Conservation (phyloP, 2,888 invertebrate species). For the Anthophora plumipes region DNA sequence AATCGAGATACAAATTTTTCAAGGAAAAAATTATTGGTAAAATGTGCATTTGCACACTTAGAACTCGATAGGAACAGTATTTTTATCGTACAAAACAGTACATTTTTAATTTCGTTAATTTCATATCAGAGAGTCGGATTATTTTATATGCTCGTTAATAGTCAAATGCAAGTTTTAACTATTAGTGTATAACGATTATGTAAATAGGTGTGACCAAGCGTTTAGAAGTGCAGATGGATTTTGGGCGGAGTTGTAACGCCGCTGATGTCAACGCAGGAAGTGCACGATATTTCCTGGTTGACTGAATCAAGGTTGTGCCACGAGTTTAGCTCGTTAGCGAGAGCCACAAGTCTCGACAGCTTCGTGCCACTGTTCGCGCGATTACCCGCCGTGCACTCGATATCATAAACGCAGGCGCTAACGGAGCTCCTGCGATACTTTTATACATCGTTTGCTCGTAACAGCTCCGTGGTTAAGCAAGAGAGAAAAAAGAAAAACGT, state of each 20-base stretch:
- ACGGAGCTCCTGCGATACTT: slow-evolving; percentile 13
- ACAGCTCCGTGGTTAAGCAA: too few relatives aligned
- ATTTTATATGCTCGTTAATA: too few relatives aligned
- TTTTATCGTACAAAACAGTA: too few relatives aligned
- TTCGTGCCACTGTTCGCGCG: slow-evolving; percentile 66
- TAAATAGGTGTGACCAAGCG: slow-evolving; percentile 10
- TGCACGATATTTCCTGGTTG: slow-evolving; percentile 76
- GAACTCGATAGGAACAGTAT: too few relatives aligned
- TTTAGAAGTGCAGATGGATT: slow-evolving; percentile 8
- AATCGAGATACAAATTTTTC: too few relatives aligned
- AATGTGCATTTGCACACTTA: too few relatives aligned
- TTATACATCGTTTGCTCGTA: background rate
- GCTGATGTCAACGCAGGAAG: slow-evolving; percentile 33
- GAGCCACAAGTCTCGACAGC: slow-evolving; percentile 51
- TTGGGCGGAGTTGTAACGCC: slow-evolving; percentile 39
- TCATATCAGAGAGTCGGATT: too few relatives aligned
- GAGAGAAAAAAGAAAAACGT: background rate
- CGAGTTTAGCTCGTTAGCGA: slow-evolving; percentile 76
- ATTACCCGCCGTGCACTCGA: slow-evolving; percentile 64
- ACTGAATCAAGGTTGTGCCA: slow-evolving; percentile 68
- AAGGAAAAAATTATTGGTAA: too few relatives aligned
- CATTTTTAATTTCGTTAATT: too few relatives aligned
- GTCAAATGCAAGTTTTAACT: too few relatives aligned
- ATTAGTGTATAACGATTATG: background rate
- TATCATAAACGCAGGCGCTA: slow-evolving; percentile 67